phyloP scores from a whole-genome alignment of 2,888 invertebrate genomes.

The Himalopsyche tibetana region DNA sequence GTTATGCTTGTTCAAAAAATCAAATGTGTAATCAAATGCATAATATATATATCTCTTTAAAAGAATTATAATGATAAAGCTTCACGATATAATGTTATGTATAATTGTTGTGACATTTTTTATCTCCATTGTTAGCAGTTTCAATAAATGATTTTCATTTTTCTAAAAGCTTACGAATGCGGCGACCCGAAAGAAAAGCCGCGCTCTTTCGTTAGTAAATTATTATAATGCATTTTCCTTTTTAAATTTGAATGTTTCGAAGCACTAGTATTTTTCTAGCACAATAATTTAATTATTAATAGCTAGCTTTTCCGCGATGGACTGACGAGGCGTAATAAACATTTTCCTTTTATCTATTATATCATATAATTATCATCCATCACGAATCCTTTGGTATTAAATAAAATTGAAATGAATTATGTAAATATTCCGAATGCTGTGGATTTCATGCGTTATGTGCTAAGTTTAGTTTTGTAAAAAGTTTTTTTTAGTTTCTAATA shows the following conservation, averaged over 20 bases:
- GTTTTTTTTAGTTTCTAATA: conserved; percentile 11
- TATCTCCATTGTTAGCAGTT: not conserved
- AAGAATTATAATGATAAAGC: conserved; percentile 15
- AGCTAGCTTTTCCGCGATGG: not conserved
- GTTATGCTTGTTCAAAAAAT: conserved; percentile 27
- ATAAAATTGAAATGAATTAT: not conserved
- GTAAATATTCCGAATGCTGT: not conserved
- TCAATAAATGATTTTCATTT: not conserved
- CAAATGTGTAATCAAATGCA: conserved; percentile 20
- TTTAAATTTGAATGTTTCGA: conserved; percentile 27
- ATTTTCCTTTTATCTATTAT: not conserved
- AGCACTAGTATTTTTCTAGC: conserved; percentile 31
- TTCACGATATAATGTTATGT: not conserved
- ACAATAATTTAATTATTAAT: not conserved
- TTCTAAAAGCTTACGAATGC: not conserved
- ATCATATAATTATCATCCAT: too few relatives aligned
- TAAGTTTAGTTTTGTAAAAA: conserved; percentile 17
- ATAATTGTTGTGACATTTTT: not conserved
- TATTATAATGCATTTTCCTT: conserved; percentile 20
- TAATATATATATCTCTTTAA: conserved; percentile 6
- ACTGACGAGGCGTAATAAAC: not conserved
- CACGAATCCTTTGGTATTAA: too few relatives aligned
- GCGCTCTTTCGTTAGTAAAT: not conserved
- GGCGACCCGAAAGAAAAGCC: not conserved
- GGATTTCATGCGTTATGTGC: not conserved